Percentiles rank a stretch among this genome's conserved stretches.
These are phyloP conservation scores for Chelon labrosus DNA, from an alignment of 2,797 vertebrate species.

Conservation along the genomic window DNA sequence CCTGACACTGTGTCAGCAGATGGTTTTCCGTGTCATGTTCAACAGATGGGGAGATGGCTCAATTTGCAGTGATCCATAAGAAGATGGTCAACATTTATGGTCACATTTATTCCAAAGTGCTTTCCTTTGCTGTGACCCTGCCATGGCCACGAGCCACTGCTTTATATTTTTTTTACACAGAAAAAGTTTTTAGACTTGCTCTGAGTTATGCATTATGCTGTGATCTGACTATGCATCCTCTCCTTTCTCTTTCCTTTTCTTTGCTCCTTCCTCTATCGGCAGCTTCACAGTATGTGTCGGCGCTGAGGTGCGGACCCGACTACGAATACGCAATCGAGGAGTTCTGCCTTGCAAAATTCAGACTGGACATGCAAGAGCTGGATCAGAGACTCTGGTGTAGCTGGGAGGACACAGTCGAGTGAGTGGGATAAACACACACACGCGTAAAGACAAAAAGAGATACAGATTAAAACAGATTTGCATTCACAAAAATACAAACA, in stretches of 20 bases:
- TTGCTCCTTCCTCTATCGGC: constrained; percentile 26
- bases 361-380: constrained; percentile 89
- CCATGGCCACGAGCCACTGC: not conserved
- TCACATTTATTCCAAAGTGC: not conserved
- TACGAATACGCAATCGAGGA: constrained; percentile 87
- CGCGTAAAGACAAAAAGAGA: not conserved
- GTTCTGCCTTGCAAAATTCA: constrained; percentile 89
- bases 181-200: not conserved
- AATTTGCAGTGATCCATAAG: constrained; percentile 1
- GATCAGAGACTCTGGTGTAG: constrained; percentile 90
- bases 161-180: not conserved
- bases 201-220: not conserved
- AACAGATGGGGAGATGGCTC: constrained; percentile 12
- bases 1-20: not conserved
- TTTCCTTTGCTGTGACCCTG: not conserved
- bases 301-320: constrained; percentile 83
- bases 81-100: not conserved
- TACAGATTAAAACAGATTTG: constrained; percentile 16
- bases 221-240: not conserved
- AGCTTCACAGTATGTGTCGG: constrained; percentile 82
- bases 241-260: not conserved
- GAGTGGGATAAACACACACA: constrained; percentile 72
- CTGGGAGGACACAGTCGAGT: constrained; percentile 93
- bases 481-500: constrained; percentile 12
- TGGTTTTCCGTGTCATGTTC: not conserved